Base-by-base conservation (phyloP, 2,113 vertebrate species). In the Baryphthengus martii region DNA sequence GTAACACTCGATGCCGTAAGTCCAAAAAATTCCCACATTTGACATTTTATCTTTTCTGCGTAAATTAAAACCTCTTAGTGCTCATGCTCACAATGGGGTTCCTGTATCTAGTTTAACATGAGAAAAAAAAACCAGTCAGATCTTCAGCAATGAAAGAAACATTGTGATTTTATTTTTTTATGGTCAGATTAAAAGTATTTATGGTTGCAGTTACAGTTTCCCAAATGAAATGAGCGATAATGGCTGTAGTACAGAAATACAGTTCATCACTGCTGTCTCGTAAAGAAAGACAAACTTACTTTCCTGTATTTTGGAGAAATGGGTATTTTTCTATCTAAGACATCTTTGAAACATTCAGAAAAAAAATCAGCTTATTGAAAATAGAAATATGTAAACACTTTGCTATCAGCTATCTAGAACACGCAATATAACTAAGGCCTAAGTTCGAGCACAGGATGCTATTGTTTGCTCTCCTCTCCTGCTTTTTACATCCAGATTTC, bases 1-100 rank as follows among this genome's bases (percentile, higher is more conserved):
- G 35, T 86, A 87, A 98, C 94, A 29, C 98, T 99, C 88, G 97
- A 99, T 23, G 98, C 99, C 28, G 99, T 99, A 96, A 98, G 98
- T 97, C 90, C 37, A 82, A 87, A 77, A 65, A 59, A 49, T 58
- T 23, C 17, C 6, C 19, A 10, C 13, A 4, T 68, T 42, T 58
- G 49, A 72, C 16, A 11, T 52, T 3, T 16, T 45, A 9, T 18
- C 29, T 85, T 70, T 79, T 53, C 47, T 49, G 12, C 25, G 14
- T 47, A 39, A 66, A 63, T 66, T 17, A 42, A 90, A 67, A 68
- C 31, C 4, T 40, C 13, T 20, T 20, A 11, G 35, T 40, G 31
- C 44, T 90, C 13, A 6, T 13, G 12, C 17, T 65, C 3, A 10
- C 23, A 56, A 6, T 7, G 7, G 61, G 11, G 82, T 67, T 89